phyloP scores from a whole-genome alignment of 1,140 invertebrate species.

The Caerostris extrusa region DNA sequence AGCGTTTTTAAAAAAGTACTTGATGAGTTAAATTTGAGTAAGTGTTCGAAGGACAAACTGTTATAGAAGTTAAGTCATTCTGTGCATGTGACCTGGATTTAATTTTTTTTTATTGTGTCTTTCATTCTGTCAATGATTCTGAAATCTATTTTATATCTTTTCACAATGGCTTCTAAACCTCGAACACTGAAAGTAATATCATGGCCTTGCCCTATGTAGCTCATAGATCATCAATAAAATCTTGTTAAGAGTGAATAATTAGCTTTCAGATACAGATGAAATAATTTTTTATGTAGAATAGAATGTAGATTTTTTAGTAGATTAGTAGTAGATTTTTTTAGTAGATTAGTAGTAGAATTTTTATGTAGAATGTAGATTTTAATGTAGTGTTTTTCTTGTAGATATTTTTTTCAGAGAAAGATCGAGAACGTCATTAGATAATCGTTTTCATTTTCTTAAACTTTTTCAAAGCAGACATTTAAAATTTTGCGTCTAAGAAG shows the following conservation, averaged over 20 bases:
- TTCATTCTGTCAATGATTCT: neutral
- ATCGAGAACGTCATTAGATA: too few species aligned
- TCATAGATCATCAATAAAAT: neutral
- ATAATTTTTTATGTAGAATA: too few species aligned
- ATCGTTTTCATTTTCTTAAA: too few species aligned
- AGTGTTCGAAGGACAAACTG: neutral
- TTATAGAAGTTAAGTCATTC: neutral
- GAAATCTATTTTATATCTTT: neutral
- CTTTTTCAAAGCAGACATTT: too few species aligned
- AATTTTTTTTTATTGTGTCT: neutral
- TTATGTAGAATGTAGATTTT: too few species aligned
- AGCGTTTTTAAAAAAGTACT: neutral
- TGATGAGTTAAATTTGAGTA: neutral
- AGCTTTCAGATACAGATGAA: too few species aligned
- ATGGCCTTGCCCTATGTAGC: neutral
- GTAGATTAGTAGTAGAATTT: too few species aligned
- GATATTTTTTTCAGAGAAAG: too few species aligned
- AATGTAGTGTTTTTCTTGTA: too few species aligned
- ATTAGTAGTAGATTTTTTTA: too few species aligned
- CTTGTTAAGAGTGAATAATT: neutral
- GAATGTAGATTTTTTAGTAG: too few species aligned
- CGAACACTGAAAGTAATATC: slow-evolving; percentile 19
- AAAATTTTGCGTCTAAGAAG: too few species aligned
- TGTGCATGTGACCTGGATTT: neutral
- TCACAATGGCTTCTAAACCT: slow-evolving; percentile 5